Evolutionary conservation across 1,140 invertebrate species (phyloP).

Genomic region (Anastrepha ludens): DNA sequence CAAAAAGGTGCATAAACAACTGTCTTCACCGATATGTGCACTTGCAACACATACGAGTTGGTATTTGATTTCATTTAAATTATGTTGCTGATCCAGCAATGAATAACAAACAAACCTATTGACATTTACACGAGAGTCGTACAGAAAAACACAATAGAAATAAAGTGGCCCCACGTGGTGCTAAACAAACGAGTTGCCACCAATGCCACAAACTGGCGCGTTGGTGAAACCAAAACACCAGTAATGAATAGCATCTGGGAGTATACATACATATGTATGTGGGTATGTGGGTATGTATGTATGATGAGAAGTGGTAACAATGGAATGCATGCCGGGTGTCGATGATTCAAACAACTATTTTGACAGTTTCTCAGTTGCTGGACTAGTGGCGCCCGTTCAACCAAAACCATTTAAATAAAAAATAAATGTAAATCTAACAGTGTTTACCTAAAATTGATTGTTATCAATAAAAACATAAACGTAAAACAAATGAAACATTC

Average conservation of each 20-base stretch:
- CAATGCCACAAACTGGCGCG: background rate
- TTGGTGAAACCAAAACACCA: background rate
- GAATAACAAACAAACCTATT: constrained; percentile 37
- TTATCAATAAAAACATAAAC: constrained; percentile 51
- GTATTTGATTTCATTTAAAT: constrained; percentile 51
- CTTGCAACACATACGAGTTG: background rate
- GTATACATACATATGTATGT: background rate
- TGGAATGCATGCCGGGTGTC: background rate
- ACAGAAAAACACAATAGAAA: background rate
- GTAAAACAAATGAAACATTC: constrained; percentile 31
- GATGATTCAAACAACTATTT: background rate
- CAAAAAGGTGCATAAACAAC: background rate
- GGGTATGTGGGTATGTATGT: background rate
- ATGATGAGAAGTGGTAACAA: background rate
- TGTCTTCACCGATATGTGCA: background rate
- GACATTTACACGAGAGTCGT: constrained; percentile 27
- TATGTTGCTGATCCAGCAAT: constrained; percentile 32
- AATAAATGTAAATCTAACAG: constrained; percentile 49
- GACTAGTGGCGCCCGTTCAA: constrained; percentile 17
- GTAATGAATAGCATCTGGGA: background rate
- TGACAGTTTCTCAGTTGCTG: background rate
- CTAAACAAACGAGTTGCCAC: constrained; percentile 36
- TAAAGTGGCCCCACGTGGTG: constrained; percentile 16
- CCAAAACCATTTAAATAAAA: background rate
- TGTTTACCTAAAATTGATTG: constrained; percentile 37